Base-by-base conservation (phyloP, 2,888 invertebrate genomes). In the Chloroclysta siterata region DNA sequence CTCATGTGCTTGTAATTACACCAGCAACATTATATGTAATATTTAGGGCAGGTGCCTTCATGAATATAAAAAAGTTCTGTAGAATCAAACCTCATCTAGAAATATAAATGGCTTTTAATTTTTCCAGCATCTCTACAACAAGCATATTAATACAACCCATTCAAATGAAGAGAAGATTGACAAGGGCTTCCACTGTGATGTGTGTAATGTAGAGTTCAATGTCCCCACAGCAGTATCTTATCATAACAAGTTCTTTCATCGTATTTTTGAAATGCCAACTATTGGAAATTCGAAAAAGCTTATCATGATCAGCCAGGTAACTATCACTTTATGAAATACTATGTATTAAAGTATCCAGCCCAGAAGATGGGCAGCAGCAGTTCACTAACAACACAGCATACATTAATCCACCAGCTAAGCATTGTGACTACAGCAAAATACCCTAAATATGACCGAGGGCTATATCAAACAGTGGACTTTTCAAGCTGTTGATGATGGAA, bases 151-250 rank as follows among this genome's bases (percentile, higher is more conserved):
- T 66, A 76, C 83, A 53, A 89, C 82, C 6, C 95, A 95, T 71
- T 79, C 83, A 8, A 71, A 73, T 7, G 72, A 72, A 60, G 75
- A 75, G 51, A 71, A 33, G 33, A 69, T 28, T 8, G 71, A 77
- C 1, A 83, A 71, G n/a, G 72, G 74, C 17, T 89, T 90, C 53
- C 85, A 84, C 36, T 95, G 95, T 77, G 90, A 94, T 58, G 87
- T 89, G 53, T 95, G 95, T 72, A 84, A 90, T 71, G 94, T 94
- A 10, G 82, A 92, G 59, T 95, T 95, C 80, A 93, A 90, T 74
- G 83, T 92, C 39, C 81, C 90, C 4, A 87, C 93, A 48, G 95
- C 95, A 0, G 92, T 94, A 79, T 79, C 93, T 60, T 94, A 95
- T 76, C 95, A 95, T 73, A 93, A 90, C 60, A 91, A 87, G 68